Conservation (phyloP, 2,888 invertebrate species). For the Leptothorax acervorum region DNA sequence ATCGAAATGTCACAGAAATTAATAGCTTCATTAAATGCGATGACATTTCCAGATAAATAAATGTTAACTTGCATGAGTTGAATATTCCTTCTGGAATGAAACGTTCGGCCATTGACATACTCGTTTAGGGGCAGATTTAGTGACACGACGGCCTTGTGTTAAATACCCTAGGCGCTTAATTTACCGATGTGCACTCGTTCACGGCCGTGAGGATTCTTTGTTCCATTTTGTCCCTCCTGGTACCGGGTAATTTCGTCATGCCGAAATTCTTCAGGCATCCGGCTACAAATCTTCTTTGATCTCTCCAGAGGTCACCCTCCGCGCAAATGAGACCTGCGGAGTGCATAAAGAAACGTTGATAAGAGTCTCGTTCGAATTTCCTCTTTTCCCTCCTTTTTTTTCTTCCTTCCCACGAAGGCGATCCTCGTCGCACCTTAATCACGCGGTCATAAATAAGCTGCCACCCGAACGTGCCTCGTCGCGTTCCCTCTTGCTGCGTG, state of each 20-base stretch:
- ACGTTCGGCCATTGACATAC: constrained; percentile 12
- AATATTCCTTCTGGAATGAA: constrained; percentile 17
- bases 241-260: constrained; percentile 88
- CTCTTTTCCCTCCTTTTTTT: not conserved
- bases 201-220: constrained; percentile 89
- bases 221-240: constrained; percentile 89
- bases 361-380: not conserved
- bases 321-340: constrained; percentile 92
- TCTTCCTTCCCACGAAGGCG: constrained; percentile 9
- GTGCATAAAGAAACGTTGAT: constrained; percentile 3
- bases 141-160: constrained; percentile 4
- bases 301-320: constrained; percentile 93
- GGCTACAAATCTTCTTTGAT: constrained; percentile 92
- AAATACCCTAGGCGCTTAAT: not conserved
- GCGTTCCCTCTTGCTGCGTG: constrained; percentile 16
- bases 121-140: constrained; percentile 17
- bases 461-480: constrained; percentile 26
- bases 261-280: constrained; percentile 92
- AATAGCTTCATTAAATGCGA: constrained; percentile 47
- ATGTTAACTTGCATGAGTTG: constrained; percentile 4
- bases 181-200: constrained; percentile 88
- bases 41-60: constrained; percentile 47
- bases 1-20: constrained; percentile 42
- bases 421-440: constrained; percentile 46
- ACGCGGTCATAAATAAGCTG: constrained; percentile 38